phyloP scores from a whole-genome alignment of 2,888 invertebrate species.

The Acanthoscelides obtectus region DNA sequence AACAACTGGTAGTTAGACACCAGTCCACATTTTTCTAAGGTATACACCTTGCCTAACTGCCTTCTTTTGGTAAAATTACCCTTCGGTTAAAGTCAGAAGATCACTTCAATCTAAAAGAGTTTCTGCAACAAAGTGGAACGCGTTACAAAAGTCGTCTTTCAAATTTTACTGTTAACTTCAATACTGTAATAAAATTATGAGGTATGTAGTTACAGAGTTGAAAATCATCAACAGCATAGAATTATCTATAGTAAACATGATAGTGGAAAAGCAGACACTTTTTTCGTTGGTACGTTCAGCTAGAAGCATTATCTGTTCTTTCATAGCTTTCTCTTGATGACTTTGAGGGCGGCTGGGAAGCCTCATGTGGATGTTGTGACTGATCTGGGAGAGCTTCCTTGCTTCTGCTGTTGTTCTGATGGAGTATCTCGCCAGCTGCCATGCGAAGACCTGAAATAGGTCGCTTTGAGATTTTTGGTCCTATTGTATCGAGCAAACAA shows the following conservation, averaged over 20 bases:
- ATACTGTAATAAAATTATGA: constrained; percentile 28
- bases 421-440: not conserved
- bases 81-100: too few relatives aligned
- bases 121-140: too few relatives aligned
- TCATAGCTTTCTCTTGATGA: not conserved
- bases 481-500: too few relatives aligned
- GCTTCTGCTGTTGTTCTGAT: not conserved
- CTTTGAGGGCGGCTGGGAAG: not conserved
- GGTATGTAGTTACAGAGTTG: constrained; percentile 25
- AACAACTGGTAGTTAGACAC: too few relatives aligned
- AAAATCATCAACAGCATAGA: not conserved
- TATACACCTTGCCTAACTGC: too few relatives aligned
- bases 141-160: too few relatives aligned
- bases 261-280: not conserved
- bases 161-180: too few relatives aligned
- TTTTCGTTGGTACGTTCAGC: not conserved
- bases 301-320: not conserved
- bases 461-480: too few relatives aligned
- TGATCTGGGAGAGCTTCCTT: not conserved
- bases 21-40: too few relatives aligned
- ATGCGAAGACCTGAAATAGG: not conserved
- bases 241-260: not conserved
- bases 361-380: not conserved
- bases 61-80: too few relatives aligned
- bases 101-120: too few relatives aligned